Evolutionary conservation across 1,140 invertebrate species (phyloP), one percentile per base, ranked within the genome.

Genomic region (Archivesica marissinica): DNA sequence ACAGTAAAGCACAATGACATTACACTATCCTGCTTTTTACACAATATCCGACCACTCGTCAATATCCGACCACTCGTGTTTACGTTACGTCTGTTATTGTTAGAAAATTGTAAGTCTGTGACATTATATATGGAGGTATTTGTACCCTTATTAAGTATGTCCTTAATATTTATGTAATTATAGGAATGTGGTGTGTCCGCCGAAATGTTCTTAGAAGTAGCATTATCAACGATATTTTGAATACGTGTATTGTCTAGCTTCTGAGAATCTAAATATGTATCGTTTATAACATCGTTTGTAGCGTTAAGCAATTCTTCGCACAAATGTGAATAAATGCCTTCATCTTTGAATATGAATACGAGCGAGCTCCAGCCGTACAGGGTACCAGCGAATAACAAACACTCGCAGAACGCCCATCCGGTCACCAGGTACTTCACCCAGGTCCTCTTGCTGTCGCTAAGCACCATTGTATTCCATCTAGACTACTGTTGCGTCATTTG

Each of bases 321-420:
- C 20, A 86, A 28, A 17, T 85, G 50, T 11, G 80, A 50, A 50
- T 86, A 89, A 11, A 89, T 52, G 2, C 82, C 66, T 25, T 87
- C 85, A 30, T 82, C 66, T 47, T 88, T 89, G 0, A 89, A 59
- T 30, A 89, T n/a, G 64, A 86, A 89, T 0, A 88, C 87, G 0
- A 89, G 81, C 0, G 88, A 89, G 13, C 85, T 85, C 88, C 88
- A 89, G 39, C 87, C 88, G 68, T 88, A 89, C n/a, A 88, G 35
- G 3, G 85, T 76, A 0, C 87, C 88, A 39, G 85, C 85, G 59
- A 89, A 89, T 0, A 88, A 68, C 13, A 88, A 41, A 52, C 70
- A 80, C 44, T 88, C 88, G 33, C 86, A 28, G 76, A 89, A 84
- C 15, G 74, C 85, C 87, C 87, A 88, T 1, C 80, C 56, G 0